A percentile compares a stretch with the other conserved stretches of the same genome.
These are phyloP conservation scores for Acronicta alni DNA, from an alignment of 2,888 invertebrate genomes.

Conservation along the genomic window DNA sequence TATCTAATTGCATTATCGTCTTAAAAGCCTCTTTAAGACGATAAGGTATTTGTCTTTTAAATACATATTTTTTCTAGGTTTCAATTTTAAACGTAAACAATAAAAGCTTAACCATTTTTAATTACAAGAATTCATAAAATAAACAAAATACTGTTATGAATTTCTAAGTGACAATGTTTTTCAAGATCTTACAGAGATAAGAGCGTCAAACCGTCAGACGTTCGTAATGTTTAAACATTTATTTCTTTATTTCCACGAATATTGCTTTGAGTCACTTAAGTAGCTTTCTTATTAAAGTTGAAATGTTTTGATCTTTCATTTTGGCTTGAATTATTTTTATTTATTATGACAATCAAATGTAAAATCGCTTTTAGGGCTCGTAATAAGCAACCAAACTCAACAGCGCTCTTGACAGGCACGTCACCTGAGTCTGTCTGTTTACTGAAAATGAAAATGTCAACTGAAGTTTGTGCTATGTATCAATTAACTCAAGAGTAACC, in stretches of 20 bases:
- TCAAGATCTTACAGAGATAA: constrained; percentile 43
- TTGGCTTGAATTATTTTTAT: constrained; percentile 30
- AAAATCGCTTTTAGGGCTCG: not conserved
- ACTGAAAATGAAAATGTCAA: not conserved
- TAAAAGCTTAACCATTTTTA: constrained; percentile 1
- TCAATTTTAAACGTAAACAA: too few relatives aligned
- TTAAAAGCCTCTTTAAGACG: too few relatives aligned
- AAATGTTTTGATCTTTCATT: constrained; percentile 38
- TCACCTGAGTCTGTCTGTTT: not conserved
- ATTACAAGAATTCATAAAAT: constrained; percentile 14
- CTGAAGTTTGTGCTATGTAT: not conserved
- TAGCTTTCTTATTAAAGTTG: constrained; percentile 35
- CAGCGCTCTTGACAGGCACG: not conserved
- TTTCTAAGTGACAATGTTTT: constrained; percentile 46
- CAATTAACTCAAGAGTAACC: not conserved
- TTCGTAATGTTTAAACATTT: constrained; percentile 43
- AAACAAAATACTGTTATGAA: constrained; percentile 22
- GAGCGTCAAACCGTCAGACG: constrained; percentile 41
- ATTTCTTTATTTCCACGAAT: constrained; percentile 34
- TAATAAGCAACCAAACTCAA: not conserved
- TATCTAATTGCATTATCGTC: too few relatives aligned
- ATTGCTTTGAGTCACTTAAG: constrained; percentile 35
- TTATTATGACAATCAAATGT: constrained; percentile 19
- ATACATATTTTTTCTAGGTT: too few relatives aligned
- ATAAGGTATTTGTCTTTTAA: too few relatives aligned